Conservation (phyloP, 2,113 vertebrate species). For the Caranx melampygus region DNA sequence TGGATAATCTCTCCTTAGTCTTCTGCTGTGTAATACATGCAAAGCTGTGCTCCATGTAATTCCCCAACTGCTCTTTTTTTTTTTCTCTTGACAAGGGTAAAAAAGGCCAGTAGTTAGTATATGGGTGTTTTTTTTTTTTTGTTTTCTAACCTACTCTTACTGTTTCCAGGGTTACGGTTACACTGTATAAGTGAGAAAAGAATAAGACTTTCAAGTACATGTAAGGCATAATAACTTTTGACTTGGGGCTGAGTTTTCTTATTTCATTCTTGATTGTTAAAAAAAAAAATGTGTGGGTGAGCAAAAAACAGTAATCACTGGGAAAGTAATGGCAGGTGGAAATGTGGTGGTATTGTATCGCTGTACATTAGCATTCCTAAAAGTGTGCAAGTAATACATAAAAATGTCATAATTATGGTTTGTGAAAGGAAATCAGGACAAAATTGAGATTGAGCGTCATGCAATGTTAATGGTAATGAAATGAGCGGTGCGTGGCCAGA, state of each 20-base stretch:
- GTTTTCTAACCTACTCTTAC: conserved; percentile 24
- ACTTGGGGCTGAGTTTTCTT: neutral
- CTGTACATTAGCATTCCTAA: conserved; percentile 39
- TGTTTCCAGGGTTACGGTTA: conserved; percentile 8
- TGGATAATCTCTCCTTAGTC: conserved; percentile 78
- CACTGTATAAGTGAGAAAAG: neutral
- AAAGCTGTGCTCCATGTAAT: conserved; percentile 76
- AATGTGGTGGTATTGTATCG: conserved; percentile 6
- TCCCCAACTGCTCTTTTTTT: conserved; percentile 68
- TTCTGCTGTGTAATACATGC: conserved; percentile 74
- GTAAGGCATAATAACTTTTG: neutral
- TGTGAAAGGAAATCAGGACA: conserved; percentile 54
- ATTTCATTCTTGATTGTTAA: neutral
- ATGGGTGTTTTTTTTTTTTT: conserved; percentile 26
- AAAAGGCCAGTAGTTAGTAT: conserved; percentile 40
- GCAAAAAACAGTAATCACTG: conserved; percentile 2
- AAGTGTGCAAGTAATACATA: conserved; percentile 37
- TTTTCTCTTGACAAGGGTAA: conserved; percentile 28
- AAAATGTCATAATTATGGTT: conserved; percentile 45
- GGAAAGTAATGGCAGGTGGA: conserved; percentile 6
- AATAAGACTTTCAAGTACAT: conserved; percentile 2
- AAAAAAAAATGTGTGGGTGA: conserved; percentile 16
- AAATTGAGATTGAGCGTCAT: conserved; percentile 70
- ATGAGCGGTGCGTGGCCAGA: conserved; percentile 45
- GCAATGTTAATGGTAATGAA: conserved; percentile 81